Evolutionary conservation across 1,140 invertebrate genomes (phyloP).

Genomic region (Cardiocondyla obscurior): DNA sequence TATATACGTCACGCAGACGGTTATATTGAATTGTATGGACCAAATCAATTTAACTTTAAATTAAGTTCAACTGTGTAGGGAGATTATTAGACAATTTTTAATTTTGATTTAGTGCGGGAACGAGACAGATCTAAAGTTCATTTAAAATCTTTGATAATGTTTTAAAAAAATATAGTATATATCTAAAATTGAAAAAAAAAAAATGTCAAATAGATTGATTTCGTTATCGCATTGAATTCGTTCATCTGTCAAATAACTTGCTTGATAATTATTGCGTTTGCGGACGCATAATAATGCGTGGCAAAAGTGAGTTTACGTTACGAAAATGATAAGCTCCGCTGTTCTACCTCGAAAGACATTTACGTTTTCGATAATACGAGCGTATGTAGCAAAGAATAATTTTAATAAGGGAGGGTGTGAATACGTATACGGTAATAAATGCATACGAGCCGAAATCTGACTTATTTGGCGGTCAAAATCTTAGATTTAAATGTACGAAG

Average conservation of each 20-base stretch:
- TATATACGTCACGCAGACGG: neutral
- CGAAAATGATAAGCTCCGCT: neutral
- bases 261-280: neutral
- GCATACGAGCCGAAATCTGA: conserved; percentile 19
- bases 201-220: neutral
- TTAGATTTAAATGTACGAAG: neutral
- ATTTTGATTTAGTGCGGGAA: neutral
- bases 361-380: conserved; percentile 32
- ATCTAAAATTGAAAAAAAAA: neutral
- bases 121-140: neutral
- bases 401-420: neutral
- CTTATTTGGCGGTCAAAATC: neutral
- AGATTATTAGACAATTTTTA: neutral
- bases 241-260: neutral
- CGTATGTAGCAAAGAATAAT: conserved; percentile 12
- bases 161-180: no score
- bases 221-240: neutral
- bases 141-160: no score
- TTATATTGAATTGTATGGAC: neutral
- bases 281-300: neutral
- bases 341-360: conserved; percentile 21
- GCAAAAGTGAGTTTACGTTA: neutral
- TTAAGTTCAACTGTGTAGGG: neutral
- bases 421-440: conserved; percentile 19
- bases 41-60: neutral